phyloP scores from a whole-genome alignment of 1,140 invertebrate genomes.

The Zaprionus tsacasi region DNA sequence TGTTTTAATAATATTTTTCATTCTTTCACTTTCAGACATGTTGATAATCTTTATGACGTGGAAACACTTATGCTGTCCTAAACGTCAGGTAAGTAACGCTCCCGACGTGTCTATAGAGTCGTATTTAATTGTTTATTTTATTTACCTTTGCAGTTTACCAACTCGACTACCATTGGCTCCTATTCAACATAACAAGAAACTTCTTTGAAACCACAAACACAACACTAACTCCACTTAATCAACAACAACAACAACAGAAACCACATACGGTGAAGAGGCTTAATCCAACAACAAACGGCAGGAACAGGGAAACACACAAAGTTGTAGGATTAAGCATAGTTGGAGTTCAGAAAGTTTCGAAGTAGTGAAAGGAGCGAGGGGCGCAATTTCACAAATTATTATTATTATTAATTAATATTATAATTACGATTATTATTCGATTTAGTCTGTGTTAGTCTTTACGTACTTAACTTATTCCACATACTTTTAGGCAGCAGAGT shows the following conservation, averaged over 20 bases:
- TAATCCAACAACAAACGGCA: constrained; percentile 25
- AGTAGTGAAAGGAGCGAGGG: background rate
- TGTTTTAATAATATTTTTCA: too few relatives aligned
- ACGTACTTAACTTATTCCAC: constrained; percentile 47
- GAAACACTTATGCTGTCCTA: constrained; percentile 80
- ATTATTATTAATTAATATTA: constrained; percentile 20
- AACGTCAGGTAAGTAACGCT: constrained; percentile 70
- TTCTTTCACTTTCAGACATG: constrained; percentile 69
- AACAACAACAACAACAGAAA: constrained; percentile 33
- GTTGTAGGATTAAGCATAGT: constrained; percentile 1
- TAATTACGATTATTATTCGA: constrained; percentile 2
- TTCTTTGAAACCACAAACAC: constrained; percentile 57
- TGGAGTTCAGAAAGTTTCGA: constrained; percentile 6
- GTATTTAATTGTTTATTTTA: too few relatives aligned
- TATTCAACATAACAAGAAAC: constrained; percentile 83
- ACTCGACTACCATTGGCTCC: constrained; percentile 67
- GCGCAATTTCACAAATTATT: constrained; percentile 11
- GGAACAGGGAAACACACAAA: constrained; percentile 2
- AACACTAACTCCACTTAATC: constrained; percentile 63
- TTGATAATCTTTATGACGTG: constrained; percentile 77
- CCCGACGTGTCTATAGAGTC: too few relatives aligned
- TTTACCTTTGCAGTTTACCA: constrained; percentile 58
- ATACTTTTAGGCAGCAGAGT: constrained; percentile 52
- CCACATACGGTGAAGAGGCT: constrained; percentile 19
- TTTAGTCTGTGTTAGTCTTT: constrained; percentile 24